Percentiles rank a stretch among this genome's conserved stretches.
Conservation (phyloP, 2,113 vertebrate genomes). For the Pseudopodoces humilis region DNA sequence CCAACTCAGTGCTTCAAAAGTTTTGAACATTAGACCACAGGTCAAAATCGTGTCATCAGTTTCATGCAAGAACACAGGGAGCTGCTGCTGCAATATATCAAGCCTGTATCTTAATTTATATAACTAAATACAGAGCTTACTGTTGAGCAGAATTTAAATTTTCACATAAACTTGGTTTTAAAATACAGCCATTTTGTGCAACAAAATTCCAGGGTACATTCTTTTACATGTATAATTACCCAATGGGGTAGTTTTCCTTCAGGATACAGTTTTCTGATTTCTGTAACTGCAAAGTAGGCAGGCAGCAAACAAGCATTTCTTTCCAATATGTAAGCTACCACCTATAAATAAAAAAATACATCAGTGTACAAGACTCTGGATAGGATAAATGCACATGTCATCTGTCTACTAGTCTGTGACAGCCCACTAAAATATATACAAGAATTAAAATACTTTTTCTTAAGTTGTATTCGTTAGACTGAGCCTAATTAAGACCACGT, state of each 20-base stretch:
- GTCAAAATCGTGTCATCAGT: not conserved
- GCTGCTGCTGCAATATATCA: not conserved
- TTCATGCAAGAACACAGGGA: not conserved
- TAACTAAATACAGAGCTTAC: not conserved
- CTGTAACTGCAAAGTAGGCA: constrained; percentile 95
- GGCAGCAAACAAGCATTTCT: constrained; percentile 96
- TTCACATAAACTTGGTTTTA: not conserved
- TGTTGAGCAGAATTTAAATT: not conserved
- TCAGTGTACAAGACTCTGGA: not conserved
- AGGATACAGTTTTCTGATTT: constrained; percentile 96
- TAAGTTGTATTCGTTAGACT: not conserved
- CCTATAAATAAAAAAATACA: constrained; percentile 69
- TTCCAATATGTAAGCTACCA: constrained; percentile 97
- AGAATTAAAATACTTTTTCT: not conserved
- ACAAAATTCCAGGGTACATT: not conserved
- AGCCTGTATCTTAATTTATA: not conserved
- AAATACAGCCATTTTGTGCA: not conserved
- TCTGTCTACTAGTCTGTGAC: not conserved
- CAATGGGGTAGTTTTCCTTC: constrained; percentile 97
- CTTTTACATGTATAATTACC: constrained; percentile 73
- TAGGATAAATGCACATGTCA: not conserved
- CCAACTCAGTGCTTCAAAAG: not conserved
- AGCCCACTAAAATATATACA: not conserved
- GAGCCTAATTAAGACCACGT: not conserved
- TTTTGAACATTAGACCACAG: not conserved